Evolutionary conservation across 1,140 invertebrate genomes (phyloP), one percentile per base, ranked within the genome.

Genomic region (Araneus ventricosus): DNA sequence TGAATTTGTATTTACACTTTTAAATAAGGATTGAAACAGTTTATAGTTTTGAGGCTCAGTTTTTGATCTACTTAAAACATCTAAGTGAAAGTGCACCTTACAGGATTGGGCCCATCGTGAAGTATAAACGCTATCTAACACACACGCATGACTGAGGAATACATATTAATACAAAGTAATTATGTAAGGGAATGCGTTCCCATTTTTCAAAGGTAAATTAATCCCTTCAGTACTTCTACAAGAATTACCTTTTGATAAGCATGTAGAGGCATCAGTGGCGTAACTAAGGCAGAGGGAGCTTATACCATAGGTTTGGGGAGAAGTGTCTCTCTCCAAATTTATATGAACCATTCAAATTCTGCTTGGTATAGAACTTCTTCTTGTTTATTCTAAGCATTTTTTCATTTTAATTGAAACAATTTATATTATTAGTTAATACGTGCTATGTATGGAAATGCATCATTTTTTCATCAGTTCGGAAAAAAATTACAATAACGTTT

Each of bases 31-130:
- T 63, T 92, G 52, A 92, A 92, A 86, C 80, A 70, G 87, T 87
- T 45, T 61, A 37, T 88, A 41, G 63, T 88, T 70, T 34, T 70
- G 57, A 92, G 37, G 41, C 80, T 82, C 80, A 52, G 59, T 59
- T 87, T 87, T 88, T 88, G 84, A 93, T 59, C 91, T 93, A 93
- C 39, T 70, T 86, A 80, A 90, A 93, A 86, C 85, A 93, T 79
- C 91, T 93, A 93, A 86, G 91, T 88, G 67, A 93, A 75, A 93
- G 91, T 93, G 91, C 91, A 93, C 91, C 91, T 93, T 93, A 70
- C 70, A 75, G 89, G 82, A 93, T 93, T 93, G 91, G 91, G 91
- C 91, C 91, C 91, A 93, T 93, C 91, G 63, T 88, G 85, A 39
- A 79, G 82, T 93, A 86, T 79, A 52, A 93, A 93, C 63, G 41